Base-by-base conservation (phyloP, 2,888 invertebrate genomes). In the Drosophila melanosoma region DNA sequence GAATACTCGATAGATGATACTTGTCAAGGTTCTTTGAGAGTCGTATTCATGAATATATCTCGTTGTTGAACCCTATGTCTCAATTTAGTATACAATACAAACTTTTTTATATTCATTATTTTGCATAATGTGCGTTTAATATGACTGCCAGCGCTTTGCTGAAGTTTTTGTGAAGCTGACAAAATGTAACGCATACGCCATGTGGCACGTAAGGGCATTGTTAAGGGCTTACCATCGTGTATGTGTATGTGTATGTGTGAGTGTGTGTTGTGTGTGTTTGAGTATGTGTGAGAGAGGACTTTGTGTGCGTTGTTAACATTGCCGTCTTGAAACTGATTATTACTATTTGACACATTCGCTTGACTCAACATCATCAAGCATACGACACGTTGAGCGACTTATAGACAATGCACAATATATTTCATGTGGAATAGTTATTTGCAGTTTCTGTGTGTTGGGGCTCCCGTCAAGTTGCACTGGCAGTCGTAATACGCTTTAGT, bases 291-390 rank as follows among this genome's bases (percentile, higher is more conserved):
- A 33, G 85, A 26, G 38, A 38, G 8, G 17, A 38, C 17, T 38
- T 17, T 45, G 23, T 54, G 38, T 74, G 73, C 74, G 69, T 76
- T 88, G 84, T 87, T 70, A 81, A 76, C 71, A 68, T 69, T 57
- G 67, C 64, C 74, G 90, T 83, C 85, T 84, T 79, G 82, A 61
- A 74, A 81, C 84, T 82, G 90, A 85, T 90, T 89, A 90, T 89
- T 90, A 85, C 86, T 75, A 80, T 77, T 85, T 84, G 89, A 76
- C 89, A 84, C 89, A 83, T 79, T 71, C 82, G 76, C 72, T 74
- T 64, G 87, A 58, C 66, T 75, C 70, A 23, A 45, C 45, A 67
- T 67, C 59, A 68, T 81, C 69, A 79, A 87, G 90, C 52, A 89
- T 89, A 89, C 90, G 85, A 76, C 88, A 71, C 75, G 75, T 74